Conservation (phyloP, 2,797 vertebrate species). For the Gymnoscopelus microlampas region DNA sequence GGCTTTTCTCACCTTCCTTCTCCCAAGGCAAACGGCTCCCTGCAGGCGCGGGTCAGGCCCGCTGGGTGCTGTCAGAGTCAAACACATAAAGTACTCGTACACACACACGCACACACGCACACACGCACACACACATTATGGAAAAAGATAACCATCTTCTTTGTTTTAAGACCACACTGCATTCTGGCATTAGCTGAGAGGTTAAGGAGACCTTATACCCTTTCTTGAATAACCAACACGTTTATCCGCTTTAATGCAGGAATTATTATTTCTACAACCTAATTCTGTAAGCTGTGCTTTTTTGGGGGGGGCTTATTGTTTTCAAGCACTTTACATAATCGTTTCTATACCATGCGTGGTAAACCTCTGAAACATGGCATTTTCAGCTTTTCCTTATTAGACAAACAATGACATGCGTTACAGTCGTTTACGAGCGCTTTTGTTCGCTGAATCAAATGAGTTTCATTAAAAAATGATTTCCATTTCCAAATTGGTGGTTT, state of each 20-base stretch:
- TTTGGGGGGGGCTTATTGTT: neutral
- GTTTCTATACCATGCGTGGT: neutral
- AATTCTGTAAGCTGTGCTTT: slow-evolving; percentile 13
- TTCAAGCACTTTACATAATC: slow-evolving; percentile 10
- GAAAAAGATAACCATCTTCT: too few species aligned
- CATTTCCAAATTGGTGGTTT: neutral
- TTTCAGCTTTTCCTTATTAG: slow-evolving; percentile 9
- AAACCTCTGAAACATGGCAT: slow-evolving; percentile 33
- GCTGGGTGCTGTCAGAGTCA: neutral
- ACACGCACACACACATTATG: neutral
- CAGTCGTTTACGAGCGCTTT: slow-evolving; percentile 6
- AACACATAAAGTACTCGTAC: neutral
- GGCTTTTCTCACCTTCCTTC: slow-evolving; percentile 15
- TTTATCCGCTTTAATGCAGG: neutral
- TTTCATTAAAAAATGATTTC: slow-evolving; percentile 6
- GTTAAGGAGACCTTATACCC: neutral
- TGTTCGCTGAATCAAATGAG: slow-evolving; percentile 4
- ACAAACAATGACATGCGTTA: slow-evolving; percentile 25
- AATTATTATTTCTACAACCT: slow-evolving; percentile 1
- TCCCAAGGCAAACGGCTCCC: slow-evolving; percentile 3
- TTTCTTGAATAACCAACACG: neutral
- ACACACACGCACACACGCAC: neutral
- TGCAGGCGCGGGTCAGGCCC: neutral
- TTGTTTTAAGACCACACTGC: neutral
- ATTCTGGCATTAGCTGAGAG: neutral